Evolutionary conservation across 1,140 invertebrate genomes (phyloP), one percentile per base, ranked within the genome.

Genomic region (Metopolophium dirhodum): DNA sequence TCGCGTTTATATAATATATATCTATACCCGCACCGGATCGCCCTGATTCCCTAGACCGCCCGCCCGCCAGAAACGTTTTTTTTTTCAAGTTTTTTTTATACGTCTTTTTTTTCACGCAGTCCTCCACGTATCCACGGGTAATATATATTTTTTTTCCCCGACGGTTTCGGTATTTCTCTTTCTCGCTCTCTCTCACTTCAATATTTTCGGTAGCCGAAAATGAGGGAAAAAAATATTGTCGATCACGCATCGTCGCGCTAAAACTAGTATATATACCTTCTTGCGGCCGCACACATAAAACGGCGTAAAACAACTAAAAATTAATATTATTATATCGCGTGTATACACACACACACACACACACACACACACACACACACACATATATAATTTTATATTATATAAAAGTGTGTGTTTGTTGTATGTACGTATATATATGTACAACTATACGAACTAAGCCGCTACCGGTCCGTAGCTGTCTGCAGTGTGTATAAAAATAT

Each of bases 181-280:
- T 57, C 54, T 57, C 54, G 41, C 41, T 41, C 41, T 41, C 61
- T 68, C 61, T n/a, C 61, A 18, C 61, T 35, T 35, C 2, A 23
- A 57, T 41, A 41, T 57, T 89, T 89, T 89, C 35, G 88, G 51
- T 89, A 89, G 88, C 88, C 22, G 47, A 35, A 51, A 87, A 47
- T 49, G 47, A 35, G 3, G 18, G 2, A 57, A 89, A 89, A 89
- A 89, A 57, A 89, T 57, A 57, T 54, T 54, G 35, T 89, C 51
- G 45, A 57, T 89, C 88, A 89, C 51, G 88, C 88, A 89, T 89
- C 88, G 35, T 54, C 88, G 88, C 88, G 88, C 51, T 57, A 89
- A 89, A 89, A 89, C 88, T n/a, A 54, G 87, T 89, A 89, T 54
- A 35, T 49, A 20, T 86, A 49, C 83, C 26, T 49, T n/a, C 86